Evolutionary conservation across 1,140 invertebrate species (phyloP), one percentile per base, ranked within the genome.

Genomic region (Bicyclus anynana): DNA sequence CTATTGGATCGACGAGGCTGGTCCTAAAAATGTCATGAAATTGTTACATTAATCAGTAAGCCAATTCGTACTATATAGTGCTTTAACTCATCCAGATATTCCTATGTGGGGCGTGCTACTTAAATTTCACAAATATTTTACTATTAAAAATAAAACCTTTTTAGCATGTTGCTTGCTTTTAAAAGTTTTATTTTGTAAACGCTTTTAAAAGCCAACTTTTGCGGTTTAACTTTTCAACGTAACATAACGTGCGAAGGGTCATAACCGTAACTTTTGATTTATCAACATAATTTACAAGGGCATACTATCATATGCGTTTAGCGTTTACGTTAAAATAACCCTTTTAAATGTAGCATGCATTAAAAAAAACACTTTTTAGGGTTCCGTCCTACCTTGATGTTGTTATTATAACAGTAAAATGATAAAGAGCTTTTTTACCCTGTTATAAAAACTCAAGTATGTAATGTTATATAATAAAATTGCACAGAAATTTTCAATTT

Each of bases 201-300:
- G n/a, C n/a, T n/a, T 23, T 16, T 40, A 17, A 17, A 40, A 16
- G 37, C 16, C 37, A 17, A 40, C 13, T 33, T 33, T n/a, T 33
- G 29, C 29, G 16, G 37, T 17, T 40, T 17, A 16, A 14, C 13
- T 16, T 40, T 17, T 40, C 13, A 40, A 17, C 37, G 13, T 40
- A 40, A 17, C 16, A 40, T 40, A 17, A 40, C 37, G 4, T 40
- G 37, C 17, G 37, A 40, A 40, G 37, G 37, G 37, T 40, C 37
- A 40, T 40, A 40, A 40, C 37, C 29, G 29, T 33, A 33, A 33
- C 29, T 33, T 33, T 33, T 33, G 29, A 33, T 33, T 33, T 40
- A 17, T 40, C 16, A 40, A 40, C 13, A 40, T 40, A 40, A 16
- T 16, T 40, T 40, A 40, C 37, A 40, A 17, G 37, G 37, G 16